Conservation (phyloP, 2,888 invertebrate species). For the Molorchus minor region DNA sequence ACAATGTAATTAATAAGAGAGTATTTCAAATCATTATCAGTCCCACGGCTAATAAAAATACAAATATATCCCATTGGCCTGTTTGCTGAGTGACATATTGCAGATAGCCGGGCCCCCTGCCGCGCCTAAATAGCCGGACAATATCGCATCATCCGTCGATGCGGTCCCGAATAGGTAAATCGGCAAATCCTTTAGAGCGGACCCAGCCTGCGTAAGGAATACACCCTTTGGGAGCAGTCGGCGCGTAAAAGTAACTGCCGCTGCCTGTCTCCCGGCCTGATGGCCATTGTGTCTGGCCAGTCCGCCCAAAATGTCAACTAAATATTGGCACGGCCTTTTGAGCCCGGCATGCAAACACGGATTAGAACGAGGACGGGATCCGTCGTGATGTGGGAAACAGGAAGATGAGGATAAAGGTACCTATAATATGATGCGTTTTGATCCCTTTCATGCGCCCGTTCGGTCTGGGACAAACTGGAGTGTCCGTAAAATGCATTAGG, state of each 20-base stretch:
- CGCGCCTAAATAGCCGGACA: not conserved
- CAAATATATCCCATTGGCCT: no score
- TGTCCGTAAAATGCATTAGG: conserved; percentile 10
- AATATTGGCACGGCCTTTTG: conserved; percentile 54
- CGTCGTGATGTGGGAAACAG: conserved; percentile 46
- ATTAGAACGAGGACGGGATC: conserved; percentile 41
- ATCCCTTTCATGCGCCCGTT: conserved; percentile 36
- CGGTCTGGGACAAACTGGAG: not conserved
- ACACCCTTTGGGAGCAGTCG: conserved; percentile 52
- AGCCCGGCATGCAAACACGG: conserved; percentile 45
- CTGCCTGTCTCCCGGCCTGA: conserved; percentile 21
- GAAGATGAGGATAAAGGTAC: conserved; percentile 41
- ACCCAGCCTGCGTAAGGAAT: conserved; percentile 50
- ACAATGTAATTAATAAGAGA: no score
- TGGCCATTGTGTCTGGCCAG: conserved; percentile 51
- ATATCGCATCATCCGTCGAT: conserved; percentile 30
- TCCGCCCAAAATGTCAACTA: conserved; percentile 58
- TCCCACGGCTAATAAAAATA: no score
- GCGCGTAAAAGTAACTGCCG: conserved; percentile 52
- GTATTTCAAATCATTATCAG: no score
- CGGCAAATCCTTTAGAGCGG: conserved; percentile 43
- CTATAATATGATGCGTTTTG: conserved; percentile 29
- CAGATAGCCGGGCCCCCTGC: no score
- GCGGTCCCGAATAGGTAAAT: conserved; percentile 25
- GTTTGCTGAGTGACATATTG: no score